A percentile compares a stretch with the other conserved stretches of the same genome.
These are phyloP conservation scores for Psilopogon haemacephalus DNA, from an alignment of 2,113 vertebrate species.

Conservation along the genomic window DNA sequence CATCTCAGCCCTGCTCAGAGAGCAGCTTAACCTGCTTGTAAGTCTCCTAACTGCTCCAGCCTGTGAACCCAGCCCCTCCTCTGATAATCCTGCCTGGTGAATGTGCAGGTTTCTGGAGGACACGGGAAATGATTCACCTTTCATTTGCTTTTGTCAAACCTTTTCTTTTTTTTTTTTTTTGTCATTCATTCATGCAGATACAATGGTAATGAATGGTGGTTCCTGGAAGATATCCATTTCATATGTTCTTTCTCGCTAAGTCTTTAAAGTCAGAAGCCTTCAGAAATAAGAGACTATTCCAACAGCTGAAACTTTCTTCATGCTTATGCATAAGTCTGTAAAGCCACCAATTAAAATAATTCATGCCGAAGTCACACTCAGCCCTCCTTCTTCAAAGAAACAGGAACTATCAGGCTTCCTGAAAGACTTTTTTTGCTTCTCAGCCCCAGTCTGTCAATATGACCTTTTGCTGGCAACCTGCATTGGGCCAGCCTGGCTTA, in stretches of 20 bases:
- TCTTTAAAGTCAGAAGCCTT: conserved; percentile 48
- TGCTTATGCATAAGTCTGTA: conserved; percentile 35
- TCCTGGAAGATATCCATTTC: conserved; percentile 46
- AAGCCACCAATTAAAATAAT: conserved; percentile 58
- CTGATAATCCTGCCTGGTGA: neutral
- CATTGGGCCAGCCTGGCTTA: neutral
- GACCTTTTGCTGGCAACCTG: neutral
- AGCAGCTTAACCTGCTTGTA: neutral
- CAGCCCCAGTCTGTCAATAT: neutral
- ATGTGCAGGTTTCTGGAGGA: neutral
- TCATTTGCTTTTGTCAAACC: conserved; percentile 33
- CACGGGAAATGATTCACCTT: neutral
- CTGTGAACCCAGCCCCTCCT: neutral
- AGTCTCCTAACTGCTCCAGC: neutral
- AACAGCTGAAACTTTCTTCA: conserved; percentile 26
- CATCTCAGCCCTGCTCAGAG: neutral
- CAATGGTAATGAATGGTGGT: conserved; percentile 39
- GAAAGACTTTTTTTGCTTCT: neutral
- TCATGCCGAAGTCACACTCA: conserved; percentile 22
- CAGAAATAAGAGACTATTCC: conserved; percentile 32
- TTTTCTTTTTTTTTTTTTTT: conserved; percentile 56
- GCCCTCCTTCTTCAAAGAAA: conserved; percentile 20
- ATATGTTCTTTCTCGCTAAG: conserved; percentile 12
- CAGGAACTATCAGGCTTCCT: conserved; percentile 12
- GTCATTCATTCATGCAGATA: conserved; percentile 57